Conservation (phyloP, 2,888 invertebrate species). For the Cloeon dipterum region DNA sequence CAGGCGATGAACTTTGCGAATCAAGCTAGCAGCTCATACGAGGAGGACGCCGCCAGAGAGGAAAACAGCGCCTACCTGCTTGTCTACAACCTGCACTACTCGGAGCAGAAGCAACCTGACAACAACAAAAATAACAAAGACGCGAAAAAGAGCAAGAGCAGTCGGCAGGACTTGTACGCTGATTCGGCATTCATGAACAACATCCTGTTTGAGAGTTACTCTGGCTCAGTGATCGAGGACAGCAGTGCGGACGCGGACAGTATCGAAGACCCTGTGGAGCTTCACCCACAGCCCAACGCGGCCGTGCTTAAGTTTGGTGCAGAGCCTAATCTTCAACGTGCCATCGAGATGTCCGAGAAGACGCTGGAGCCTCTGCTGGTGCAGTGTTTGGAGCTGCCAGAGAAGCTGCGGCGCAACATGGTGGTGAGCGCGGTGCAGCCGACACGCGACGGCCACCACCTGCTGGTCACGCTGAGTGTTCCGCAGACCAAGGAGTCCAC, state of each 20-base stretch:
- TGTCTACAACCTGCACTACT: conserved; percentile 45
- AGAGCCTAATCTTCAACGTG: neutral
- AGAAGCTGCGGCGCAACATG: conserved; percentile 24
- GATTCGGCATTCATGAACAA: conserved; percentile 18
- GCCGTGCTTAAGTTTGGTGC: neutral
- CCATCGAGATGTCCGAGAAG: conserved; percentile 1
- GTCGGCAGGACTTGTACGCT: conserved; percentile 13
- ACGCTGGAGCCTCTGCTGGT: conserved; percentile 18
- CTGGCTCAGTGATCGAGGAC: conserved; percentile 18
- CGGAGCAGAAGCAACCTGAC: neutral
- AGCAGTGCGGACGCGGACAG: conserved; percentile 14
- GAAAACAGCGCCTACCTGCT: conserved; percentile 28
- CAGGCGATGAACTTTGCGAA: conserved; percentile 59
- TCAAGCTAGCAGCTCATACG: conserved; percentile 28
- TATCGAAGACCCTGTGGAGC: neutral
- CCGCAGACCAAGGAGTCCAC: no score
- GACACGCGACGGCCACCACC: conserved; percentile 40
- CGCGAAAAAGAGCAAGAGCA: neutral
- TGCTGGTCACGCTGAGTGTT: conserved; percentile 30
- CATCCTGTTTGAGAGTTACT: conserved; percentile 14
- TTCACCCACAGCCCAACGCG: neutral
- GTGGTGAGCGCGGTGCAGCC: conserved; percentile 38
- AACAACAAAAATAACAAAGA: neutral
- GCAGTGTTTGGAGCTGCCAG: conserved; percentile 31
- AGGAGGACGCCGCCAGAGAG: no score